Evolutionary conservation across 2,888 invertebrate genomes (phyloP), one percentile per base, ranked within the genome.

Genomic region (Lepidocyrtoides sp.): DNA sequence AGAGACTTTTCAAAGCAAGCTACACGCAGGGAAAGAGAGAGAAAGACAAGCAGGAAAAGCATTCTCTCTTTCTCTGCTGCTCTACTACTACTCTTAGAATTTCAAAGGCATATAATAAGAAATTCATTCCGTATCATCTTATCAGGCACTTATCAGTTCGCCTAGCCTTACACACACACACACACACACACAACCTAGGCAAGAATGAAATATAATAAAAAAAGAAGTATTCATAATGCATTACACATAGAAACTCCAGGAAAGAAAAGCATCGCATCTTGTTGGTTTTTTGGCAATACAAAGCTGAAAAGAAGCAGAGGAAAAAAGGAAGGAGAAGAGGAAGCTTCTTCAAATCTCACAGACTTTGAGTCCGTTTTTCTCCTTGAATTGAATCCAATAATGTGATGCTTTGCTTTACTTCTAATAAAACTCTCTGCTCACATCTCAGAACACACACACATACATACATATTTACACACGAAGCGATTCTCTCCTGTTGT

Each of bases 301-400:
- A 36, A 36, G 36, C 36, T 4, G 36, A 36, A 7, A 36, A 36
- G 36, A 14, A 26, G 41, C 29, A 29, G 10, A 26, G 0, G 36
- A n/a, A 41, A 75, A 77, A 77, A 32, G 10, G 51, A 54, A 85
- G 36, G 36, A 84, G 63, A 86, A 20, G 86, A 86, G 60, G 75
- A 75, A 86, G 77, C 86, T 63, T 86, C 51, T 77, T 77, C 54
- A 86, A 86, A 77, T 86, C 86, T 86, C 44, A 60, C 60, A n/a
- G 32, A 84, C 32, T 69, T 36, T 86, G 60, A 77, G 75, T 75
- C 36, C 79, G 79, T 79, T 79, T 79, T 79, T 79, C 79, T 79
- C 57, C 57, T 57, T 41, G 79, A 79, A 79, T 57, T 79, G 57
- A 79, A 57, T 79, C 79, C 79, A 79, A 79, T 79, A 79, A 75